These are phyloP conservation scores for Apus apus DNA, from an alignment of 2,113 vertebrate species.

Conservation along the genomic window DNA sequence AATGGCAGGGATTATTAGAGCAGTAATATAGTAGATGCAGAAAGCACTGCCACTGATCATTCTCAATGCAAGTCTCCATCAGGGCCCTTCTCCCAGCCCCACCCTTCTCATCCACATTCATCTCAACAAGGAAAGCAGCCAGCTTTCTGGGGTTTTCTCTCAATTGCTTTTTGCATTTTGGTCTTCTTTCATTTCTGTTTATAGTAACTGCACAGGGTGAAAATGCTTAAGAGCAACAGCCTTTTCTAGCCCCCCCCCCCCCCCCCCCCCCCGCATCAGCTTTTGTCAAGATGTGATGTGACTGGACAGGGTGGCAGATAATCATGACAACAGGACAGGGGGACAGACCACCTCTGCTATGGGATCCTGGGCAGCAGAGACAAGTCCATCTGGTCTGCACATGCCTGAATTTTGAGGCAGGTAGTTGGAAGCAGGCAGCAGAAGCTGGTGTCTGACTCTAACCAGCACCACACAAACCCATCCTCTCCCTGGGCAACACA, in stretches of 20 bases:
- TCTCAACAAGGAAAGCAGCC: not conserved
- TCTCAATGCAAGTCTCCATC: not conserved
- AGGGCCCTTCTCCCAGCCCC: not conserved
- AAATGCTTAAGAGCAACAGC: not conserved
- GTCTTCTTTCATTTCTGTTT: not conserved
- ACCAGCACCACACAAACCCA: not conserved
- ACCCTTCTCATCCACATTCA: not conserved
- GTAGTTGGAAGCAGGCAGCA: not conserved
- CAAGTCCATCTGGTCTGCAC: not conserved
- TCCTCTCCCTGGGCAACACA: not conserved
- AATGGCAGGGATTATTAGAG: not conserved
- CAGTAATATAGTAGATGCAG: not conserved
- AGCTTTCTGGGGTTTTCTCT: not conserved
- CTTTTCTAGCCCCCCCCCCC: not conserved
- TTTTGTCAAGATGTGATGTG: rapidly evolving
- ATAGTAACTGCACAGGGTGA: not conserved
- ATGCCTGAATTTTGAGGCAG: rapidly evolving
- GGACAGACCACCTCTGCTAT: not conserved
- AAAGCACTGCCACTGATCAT: not conserved
- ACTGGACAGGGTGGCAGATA: not conserved
- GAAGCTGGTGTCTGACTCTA: not conserved
- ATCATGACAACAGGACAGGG: not conserved
- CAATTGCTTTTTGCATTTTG: not conserved
- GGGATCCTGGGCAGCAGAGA: not conserved
- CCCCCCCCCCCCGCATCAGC: not conserved